Conservation (phyloP, 2,113 vertebrate species). For the Ceuthmochares aereus region DNA sequence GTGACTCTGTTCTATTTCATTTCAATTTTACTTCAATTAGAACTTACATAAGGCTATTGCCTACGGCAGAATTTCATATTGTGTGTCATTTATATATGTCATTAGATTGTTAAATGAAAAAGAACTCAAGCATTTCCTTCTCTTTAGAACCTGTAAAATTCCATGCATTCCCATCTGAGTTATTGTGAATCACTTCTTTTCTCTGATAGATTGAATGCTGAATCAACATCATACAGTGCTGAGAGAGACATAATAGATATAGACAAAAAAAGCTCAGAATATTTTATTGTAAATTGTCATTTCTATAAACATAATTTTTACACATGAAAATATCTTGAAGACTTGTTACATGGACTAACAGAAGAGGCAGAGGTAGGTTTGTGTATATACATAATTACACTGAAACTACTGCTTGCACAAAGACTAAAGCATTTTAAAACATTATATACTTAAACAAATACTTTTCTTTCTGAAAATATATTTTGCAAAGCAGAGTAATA, state of each 20-base stretch:
- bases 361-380: neutral
- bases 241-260: neutral
- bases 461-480: neutral
- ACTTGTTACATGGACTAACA: neutral
- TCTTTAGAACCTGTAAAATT: neutral
- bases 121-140: neutral
- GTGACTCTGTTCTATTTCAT: neutral
- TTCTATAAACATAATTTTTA: neutral
- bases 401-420: neutral
- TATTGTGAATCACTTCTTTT: neutral
- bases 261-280: neutral
- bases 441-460: neutral
- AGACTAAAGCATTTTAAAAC: neutral
- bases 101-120: neutral
- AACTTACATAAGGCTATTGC: neutral
- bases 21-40: neutral
- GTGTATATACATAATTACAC: neutral
- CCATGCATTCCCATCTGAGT: neutral
- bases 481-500: neutral
- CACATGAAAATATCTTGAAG: neutral
- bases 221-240: neutral
- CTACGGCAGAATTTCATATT: neutral
- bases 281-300: neutral
- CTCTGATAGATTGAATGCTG: neutral
- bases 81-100: neutral